phyloP scores from a whole-genome alignment of 2,888 invertebrate genomes.

The Synergus laeviventris region DNA sequence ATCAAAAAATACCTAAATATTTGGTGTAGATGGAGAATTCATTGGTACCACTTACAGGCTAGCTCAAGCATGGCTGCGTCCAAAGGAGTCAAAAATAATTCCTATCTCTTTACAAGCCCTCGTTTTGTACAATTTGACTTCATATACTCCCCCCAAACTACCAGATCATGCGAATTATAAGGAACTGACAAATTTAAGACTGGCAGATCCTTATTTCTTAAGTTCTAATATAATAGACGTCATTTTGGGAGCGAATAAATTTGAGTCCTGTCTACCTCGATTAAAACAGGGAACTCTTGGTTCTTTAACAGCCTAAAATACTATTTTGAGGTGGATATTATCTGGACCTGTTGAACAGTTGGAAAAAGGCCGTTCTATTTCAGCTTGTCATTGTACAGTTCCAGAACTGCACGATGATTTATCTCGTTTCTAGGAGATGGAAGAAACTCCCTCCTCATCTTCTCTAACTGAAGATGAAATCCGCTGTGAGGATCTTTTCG shows the following conservation, averaged over 20 bases:
- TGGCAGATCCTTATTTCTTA: too few species aligned
- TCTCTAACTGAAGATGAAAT: conserved; percentile 26
- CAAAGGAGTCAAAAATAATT: neutral
- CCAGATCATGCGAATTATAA: too few species aligned
- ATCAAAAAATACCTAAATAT: neutral
- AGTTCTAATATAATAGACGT: too few species aligned
- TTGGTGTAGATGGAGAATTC: neutral
- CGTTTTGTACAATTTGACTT: neutral
- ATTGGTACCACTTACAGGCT: neutral
- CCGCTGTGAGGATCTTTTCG: neutral
- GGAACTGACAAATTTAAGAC: neutral
- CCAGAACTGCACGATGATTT: neutral
- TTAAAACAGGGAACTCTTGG: neutral
- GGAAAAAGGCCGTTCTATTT: neutral
- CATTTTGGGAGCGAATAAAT: too few species aligned
- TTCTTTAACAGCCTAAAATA: neutral
- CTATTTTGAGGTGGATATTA: neutral
- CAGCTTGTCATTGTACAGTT: neutral
- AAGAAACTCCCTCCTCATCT: neutral
- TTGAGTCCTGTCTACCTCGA: neutral
- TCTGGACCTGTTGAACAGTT: neutral
- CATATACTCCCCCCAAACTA: neutral
- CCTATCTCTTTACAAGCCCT: too few species aligned
- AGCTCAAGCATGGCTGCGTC: conserved; percentile 37
- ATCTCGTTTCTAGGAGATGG: neutral